These are phyloP conservation scores for Hippocampus mohnikei DNA, from an alignment of 2,113 vertebrate genomes.

Conservation along the genomic window DNA sequence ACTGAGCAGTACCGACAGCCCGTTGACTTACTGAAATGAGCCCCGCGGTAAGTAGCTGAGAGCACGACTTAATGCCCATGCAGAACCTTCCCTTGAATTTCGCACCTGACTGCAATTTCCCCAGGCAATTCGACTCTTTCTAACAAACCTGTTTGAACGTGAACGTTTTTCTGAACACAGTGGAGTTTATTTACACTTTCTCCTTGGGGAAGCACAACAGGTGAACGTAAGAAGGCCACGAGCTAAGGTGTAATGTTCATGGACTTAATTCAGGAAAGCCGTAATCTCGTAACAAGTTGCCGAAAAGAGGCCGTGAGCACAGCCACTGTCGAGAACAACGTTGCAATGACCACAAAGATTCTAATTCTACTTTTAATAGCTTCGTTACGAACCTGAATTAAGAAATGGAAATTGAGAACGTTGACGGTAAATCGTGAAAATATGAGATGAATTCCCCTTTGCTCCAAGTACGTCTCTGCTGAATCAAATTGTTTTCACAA, in stretches of 20 bases:
- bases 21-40: conserved; percentile 2
- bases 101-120: neutral
- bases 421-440: neutral
- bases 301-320: neutral
- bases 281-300: neutral
- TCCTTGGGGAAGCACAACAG: conserved; percentile 21
- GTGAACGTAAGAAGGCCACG: conserved; percentile 12
- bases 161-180: too few species aligned
- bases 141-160: neutral
- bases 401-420: neutral
- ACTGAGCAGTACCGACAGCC: neutral
- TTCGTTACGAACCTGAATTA: too few species aligned
- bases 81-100: conserved; percentile 12
- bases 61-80: neutral
- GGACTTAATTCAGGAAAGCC: neutral
- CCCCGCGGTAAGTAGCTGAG: conserved; percentile 30
- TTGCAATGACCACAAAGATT: neutral
- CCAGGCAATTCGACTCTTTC: neutral
- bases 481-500: neutral
- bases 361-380: neutral
- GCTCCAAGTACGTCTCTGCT: neutral
- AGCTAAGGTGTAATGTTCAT: neutral
- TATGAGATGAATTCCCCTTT: neutral
- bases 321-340: neutral
- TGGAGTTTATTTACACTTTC: neutral